Evolutionary conservation across 2,113 vertebrate genomes (phyloP), one percentile per base, ranked within the genome.

Genomic region (Halcyon malimbica): DNA sequence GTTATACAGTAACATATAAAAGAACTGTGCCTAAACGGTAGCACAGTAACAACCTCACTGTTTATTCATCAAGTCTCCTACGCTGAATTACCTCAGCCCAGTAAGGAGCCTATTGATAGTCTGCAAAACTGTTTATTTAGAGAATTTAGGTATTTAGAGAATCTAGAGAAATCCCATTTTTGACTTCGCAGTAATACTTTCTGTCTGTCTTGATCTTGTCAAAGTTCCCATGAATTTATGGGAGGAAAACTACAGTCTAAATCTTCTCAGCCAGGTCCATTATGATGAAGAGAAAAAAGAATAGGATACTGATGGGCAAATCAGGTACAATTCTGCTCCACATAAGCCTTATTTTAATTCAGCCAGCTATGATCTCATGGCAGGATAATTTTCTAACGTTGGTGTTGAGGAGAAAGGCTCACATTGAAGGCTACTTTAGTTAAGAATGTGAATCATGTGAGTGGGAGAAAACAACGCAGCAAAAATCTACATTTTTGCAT

Each of bases 361-460:
- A 94, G 44, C 63, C 21, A 6, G 87, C 68, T 75, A 92, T 97
- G 97, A 97, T 70, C 93, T 97, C 97, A 97, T 8, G 13, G 74
- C 74, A 85, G 87, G 93, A 35, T 91, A 86, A 97, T 97, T 94
- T 94, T 81, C 84, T 90, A 48, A 92, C 37, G 94, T 93, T 95
- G 94, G 85, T 97, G 91, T 95, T 95, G 63, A 93, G 89, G 67
- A 97, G 87, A 95, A 95, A 95, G 93, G 48, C 87, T 94, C 69
- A 95, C 74, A 96, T 63, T 94, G 93, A 97, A 87, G 69, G 67
- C 84, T 78, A 17, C 29, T 73, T 69, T 73, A 57, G 74, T 69
- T 69, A 97, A 95, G 92, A 97, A 97, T 96, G 89, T 53, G 77
- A 95, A 92, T 94, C 56, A 97, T 86, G 67, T 79, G 94, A 96